Evolutionary conservation across 1,140 invertebrate species (phyloP).

Genomic region (Neuroterus valhalla): DNA sequence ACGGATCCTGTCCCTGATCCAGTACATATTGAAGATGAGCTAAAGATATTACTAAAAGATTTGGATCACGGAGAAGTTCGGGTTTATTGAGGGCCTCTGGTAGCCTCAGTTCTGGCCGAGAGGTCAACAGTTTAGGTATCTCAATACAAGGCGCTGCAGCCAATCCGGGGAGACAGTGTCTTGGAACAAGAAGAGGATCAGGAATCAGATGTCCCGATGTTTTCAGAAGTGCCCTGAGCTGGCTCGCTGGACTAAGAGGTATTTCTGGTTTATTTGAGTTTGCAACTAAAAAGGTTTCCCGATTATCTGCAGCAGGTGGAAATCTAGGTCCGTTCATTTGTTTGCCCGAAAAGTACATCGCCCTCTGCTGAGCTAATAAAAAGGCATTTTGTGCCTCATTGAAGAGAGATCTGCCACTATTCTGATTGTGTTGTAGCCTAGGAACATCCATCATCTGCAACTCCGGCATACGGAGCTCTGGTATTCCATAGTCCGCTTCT

Average conservation of each 20-base stretch:
- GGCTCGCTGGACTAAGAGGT: conserved; percentile 79
- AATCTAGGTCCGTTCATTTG: neutral
- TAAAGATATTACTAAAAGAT: conserved; percentile 86
- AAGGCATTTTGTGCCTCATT: neutral
- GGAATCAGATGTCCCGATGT: conserved; percentile 83
- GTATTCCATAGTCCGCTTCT: neutral
- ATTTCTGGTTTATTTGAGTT: conserved; percentile 40
- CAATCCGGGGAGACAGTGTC: conserved; percentile 82
- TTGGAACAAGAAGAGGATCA: conserved; percentile 86
- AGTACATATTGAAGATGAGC: conserved; percentile 85
- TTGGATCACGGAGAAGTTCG: conserved; percentile 83
- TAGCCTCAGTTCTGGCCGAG: conserved; percentile 81
- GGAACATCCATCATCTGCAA: neutral
- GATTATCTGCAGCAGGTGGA: too few relatives aligned
- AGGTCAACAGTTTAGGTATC: conserved; percentile 83
- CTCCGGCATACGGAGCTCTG: neutral
- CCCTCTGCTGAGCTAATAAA: neutral
- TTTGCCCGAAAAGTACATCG: neutral
- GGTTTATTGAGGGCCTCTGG: conserved; percentile 84
- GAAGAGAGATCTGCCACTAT: neutral
- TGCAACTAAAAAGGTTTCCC: neutral
- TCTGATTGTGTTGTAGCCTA: neutral
- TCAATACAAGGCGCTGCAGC: conserved; percentile 83
- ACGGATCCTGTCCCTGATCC: conserved; percentile 64
- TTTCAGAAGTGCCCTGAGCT: conserved; percentile 82